Evolutionary conservation across 2,797 vertebrate genomes (phyloP), one percentile per base, ranked within the genome.

Genomic region (Cygnus olor): DNA sequence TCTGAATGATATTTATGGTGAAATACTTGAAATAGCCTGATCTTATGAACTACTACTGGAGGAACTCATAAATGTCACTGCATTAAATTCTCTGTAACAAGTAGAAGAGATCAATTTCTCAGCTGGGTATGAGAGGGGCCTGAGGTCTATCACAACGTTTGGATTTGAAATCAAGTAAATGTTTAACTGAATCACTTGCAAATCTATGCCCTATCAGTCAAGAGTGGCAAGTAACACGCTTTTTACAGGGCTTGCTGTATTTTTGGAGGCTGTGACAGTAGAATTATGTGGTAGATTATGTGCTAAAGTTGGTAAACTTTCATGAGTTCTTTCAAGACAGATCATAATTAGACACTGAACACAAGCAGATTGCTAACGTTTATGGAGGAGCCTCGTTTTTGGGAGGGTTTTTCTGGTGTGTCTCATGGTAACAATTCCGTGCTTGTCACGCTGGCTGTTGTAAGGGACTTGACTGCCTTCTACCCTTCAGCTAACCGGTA

Each of bases 41-140:
- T 87, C 45, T 71, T 80, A 72, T 0, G n/a, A 61, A 30, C 87
- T 93, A 10, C 79, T 87, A 8, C 60, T 77, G 47, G 73, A 91
- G 68, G 38, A 94, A 68, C 20, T 88, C 61, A 22, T 76, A 76
- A 83, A 84, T 80, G 77, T 86, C 71, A 73, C 63, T 3, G 5
- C 58, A 45, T 89, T 83, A 90, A 94, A 87, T 90, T 91, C 38
- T 68, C 57, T 47, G 45, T 89, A 95, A 89, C 69, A 85, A 92
- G 65, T 58, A 77, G 54, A 34, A 87, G 56, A 61, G 69, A 66
- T 92, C 0, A 1, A 56, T 94, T 94, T 95, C 60, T 89, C 24
- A 80, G 45, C 42, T 86, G 64, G 30, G 5, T 81, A 47, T 42
- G 58, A 80, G 57, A 79, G 6, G 28, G 81, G 64, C 73, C 65